Evolutionary conservation across 2,797 vertebrate genomes (phyloP).

Genomic region (Phyllotis vaccarum): DNA sequence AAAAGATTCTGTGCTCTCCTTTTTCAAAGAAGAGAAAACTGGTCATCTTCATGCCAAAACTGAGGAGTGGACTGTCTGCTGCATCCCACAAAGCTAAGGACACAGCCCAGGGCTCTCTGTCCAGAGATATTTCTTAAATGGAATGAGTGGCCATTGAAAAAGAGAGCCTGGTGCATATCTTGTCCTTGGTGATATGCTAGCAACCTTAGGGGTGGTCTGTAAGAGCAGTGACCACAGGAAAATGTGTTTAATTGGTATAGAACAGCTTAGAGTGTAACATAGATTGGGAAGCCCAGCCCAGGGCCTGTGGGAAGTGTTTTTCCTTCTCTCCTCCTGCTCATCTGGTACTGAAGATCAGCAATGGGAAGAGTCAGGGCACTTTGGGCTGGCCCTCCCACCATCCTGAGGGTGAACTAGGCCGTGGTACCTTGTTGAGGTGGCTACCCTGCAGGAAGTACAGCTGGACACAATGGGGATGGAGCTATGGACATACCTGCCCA

Average conservation of each 20-base stretch:
- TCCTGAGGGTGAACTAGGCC: not conserved
- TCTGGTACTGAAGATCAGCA: not conserved
- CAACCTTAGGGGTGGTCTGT: not conserved
- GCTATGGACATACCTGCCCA: not conserved
- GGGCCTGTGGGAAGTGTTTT: not conserved
- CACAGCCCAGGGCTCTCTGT: not conserved
- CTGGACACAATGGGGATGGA: not conserved
- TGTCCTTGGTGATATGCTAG: not conserved
- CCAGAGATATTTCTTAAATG: not conserved
- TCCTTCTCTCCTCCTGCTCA: not conserved
- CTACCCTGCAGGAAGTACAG: not conserved
- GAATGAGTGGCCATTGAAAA: not conserved
- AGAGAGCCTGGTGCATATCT: not conserved
- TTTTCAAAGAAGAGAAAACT: not conserved
- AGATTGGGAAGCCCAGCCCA: not conserved
- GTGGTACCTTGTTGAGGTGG: no score
- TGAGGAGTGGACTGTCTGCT: not conserved
- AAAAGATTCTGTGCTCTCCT: not conserved
- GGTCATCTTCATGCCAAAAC: not conserved
- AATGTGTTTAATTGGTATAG: not conserved
- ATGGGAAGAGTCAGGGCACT: no score
- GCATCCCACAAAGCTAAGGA: accelerated
- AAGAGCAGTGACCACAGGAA: not conserved
- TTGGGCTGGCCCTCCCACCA: not conserved
- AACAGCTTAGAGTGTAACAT: not conserved